Conservation (phyloP, 2,797 vertebrate species). For the Xenentodon cancila region DNA sequence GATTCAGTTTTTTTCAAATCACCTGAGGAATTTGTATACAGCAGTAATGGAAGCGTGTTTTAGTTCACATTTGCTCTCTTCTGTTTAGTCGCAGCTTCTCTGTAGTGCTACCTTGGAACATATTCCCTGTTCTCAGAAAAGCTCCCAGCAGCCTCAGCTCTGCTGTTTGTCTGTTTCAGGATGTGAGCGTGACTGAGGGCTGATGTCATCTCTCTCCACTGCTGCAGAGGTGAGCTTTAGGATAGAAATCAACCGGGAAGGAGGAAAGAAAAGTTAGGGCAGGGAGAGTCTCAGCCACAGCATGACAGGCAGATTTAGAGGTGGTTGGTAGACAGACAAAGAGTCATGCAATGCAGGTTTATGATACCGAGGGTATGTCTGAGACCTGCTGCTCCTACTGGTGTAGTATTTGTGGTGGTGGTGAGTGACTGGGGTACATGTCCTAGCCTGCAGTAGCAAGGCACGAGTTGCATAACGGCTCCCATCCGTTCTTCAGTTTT, state of each 20-base stretch:
- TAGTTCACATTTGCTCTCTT: conserved; percentile 8
- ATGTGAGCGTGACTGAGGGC: conserved; percentile 68
- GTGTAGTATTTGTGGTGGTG: conserved; percentile 27
- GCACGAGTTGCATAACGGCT: conserved; percentile 73
- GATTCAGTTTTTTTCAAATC: conserved; percentile 2
- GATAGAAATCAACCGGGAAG: conserved; percentile 62
- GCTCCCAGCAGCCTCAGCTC: conserved; percentile 42
- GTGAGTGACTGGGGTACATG: conserved; percentile 65
- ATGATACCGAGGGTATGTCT: conserved; percentile 41
- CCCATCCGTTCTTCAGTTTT: conserved; percentile 71
- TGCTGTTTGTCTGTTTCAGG: conserved; percentile 64
- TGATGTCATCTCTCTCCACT: conserved; percentile 76
- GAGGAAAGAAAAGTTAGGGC: conserved; percentile 32
- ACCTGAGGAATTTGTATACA: not conserved
- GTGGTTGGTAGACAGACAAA: conserved; percentile 43
- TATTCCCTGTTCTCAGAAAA: conserved; percentile 35
- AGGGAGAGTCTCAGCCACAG: conserved; percentile 39
- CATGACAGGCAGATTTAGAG: conserved; percentile 48
- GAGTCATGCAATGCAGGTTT: conserved; percentile 66
- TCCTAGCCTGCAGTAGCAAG: conserved; percentile 67
- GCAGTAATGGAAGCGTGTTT: not conserved
- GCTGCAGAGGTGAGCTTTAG: conserved; percentile 77
- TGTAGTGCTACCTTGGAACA: not conserved
- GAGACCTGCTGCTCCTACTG: conserved; percentile 31
- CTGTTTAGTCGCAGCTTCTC: conserved; percentile 1